Base-by-base conservation (phyloP, 2,113 vertebrate genomes). In the Neogobius melanostomus region DNA sequence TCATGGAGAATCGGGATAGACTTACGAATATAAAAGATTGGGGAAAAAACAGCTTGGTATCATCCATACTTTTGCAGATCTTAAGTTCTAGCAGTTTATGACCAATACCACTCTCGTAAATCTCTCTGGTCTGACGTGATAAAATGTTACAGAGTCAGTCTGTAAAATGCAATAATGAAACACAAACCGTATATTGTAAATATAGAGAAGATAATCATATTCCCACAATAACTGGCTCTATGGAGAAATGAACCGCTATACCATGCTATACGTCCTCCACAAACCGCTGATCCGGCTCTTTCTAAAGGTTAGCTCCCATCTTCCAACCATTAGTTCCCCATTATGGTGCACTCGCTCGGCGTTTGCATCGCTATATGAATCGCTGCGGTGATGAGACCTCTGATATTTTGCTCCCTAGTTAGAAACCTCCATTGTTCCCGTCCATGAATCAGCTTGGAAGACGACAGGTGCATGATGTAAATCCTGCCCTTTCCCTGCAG, bases 401-500 rank as follows among this genome's bases (percentile, higher is more conserved):
- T 52, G 61, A 57, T 59, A 15, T 63, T 16, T 43, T 75, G 36
- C 7, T 68, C 44, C 28, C 21, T 44, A 64, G 45, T 66, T 57
- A 6, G 17, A 11, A 7, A 50, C 8, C 14, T 8, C 0, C 17
- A n/a, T 65, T 72, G 36, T 54, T 65, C 2, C n/a, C n/a, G 28
- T 7, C 21, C 17, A 8, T 70, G 42, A 49, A 51, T 49, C 49
- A 12, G 14, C 9, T 63, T 69, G 46, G 11, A 79, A 36, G 84
- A 65, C 65, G 64, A 80, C 50, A 75, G 79, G 43, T 69, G 56
- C 57, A 48, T 10, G 68, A 88, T 87, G 82, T 73, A 83, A 86
- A 90, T 78, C 1, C 47, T 85, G 75, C 78, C 82, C 77, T 87
- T 85, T 86, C 50, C 43, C 60, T 77, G 69, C 62, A 70, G 69